These are phyloP conservation scores for Peromyscus polionotus DNA, from an alignment of 2,113 vertebrate species.

Conservation along the genomic window DNA sequence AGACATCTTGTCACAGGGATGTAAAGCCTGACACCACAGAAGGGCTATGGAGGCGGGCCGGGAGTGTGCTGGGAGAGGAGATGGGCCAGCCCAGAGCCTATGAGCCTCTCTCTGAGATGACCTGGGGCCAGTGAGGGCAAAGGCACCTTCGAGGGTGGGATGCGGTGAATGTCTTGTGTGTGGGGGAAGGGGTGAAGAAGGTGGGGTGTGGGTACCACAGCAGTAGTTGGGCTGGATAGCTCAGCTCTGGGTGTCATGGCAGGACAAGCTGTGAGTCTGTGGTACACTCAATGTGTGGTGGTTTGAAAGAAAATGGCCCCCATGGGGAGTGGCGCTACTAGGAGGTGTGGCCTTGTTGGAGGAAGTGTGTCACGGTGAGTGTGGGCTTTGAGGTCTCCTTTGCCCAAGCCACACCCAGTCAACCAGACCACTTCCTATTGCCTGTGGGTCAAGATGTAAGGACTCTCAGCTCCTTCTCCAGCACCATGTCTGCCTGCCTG, in stretches of 20 bases:
- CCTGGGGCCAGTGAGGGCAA: accelerated
- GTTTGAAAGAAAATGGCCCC: no score
- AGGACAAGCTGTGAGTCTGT: background rate
- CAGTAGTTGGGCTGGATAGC: background rate
- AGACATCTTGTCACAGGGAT: background rate
- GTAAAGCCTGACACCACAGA: no score
- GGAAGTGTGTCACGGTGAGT: background rate
- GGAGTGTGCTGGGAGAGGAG: background rate
- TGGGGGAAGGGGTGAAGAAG: background rate
- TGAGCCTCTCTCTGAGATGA: background rate
- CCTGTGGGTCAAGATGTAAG: background rate
- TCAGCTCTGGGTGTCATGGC: no score
- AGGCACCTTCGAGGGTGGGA: background rate
- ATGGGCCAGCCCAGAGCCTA: background rate
- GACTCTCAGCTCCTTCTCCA: background rate
- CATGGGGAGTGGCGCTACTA: no score
- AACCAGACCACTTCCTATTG: background rate
- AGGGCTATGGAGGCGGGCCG: background rate
- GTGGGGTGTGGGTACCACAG: background rate
- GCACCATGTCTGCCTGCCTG: background rate
- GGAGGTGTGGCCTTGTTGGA: no score
- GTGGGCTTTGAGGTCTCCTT: background rate
- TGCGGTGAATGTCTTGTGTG: background rate
- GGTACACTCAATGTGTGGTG: accelerated
- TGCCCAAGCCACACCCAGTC: background rate